Evolutionary conservation across 2,888 invertebrate species (phyloP), one percentile per base, ranked within the genome.

Genomic region (Eilema griseolum): DNA sequence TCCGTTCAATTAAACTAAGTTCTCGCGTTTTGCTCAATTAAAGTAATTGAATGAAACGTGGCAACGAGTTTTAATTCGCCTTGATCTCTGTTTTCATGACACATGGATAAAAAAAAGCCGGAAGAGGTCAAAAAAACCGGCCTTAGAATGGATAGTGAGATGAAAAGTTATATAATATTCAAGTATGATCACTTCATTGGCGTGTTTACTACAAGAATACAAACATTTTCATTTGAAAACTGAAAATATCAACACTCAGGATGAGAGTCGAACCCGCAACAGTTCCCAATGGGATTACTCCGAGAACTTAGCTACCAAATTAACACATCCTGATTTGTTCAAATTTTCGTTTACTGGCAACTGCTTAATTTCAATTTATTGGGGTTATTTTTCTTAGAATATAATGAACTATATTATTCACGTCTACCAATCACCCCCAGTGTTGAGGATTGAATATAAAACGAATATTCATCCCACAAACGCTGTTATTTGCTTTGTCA

Each of bases 61-160:
- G 31, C 8, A 33, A 33, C 31, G 8, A 5, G 1, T 5, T 33
- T 33, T 33, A 33, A 33, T 3, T 33, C 31, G 8, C 31, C 31
- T 33, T 33, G 8, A 33, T 8, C 4, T 33, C 31, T 1, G 31
- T 33, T 33, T 33, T 33, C n/a, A n/a, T n/a, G n/a, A n/a, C n/a
- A n/a, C n/a, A n/a, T n/a, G n/a, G n/a, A n/a, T n/a, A 4, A 28
- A 33, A 33, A 33, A 7, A 33, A 33, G 31, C 8, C 8, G 5
- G 31, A 8, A 46, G 20, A 20, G n/a, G 2, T 52, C n/a, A n/a
- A 4, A 52, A n/a, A 52, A 52, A 52, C 10, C 52, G 52, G n/a
- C 52, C 52, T 52, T n/a, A 52, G 2, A 52, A n/a, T 52, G n/a
- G 1, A n/a, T 75, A 66, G 72, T 75, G 66, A 73, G 64, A 71